Base-by-base conservation (phyloP, 2,113 vertebrate genomes). In the Cyrtonyx montezumae region DNA sequence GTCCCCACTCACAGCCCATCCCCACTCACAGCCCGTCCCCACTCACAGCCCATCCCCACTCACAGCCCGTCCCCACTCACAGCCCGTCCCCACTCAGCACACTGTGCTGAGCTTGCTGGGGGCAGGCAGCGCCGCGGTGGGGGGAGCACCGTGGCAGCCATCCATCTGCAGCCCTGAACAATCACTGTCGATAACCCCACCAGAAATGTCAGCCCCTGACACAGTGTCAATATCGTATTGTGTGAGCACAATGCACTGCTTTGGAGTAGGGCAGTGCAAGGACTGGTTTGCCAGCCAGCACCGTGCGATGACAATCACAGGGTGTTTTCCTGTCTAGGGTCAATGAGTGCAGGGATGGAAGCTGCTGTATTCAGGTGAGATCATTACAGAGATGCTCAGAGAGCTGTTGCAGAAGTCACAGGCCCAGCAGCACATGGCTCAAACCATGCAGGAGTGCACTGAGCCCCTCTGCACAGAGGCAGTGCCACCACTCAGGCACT, bases 201-300 rank as follows among this genome's bases (percentile, higher is more conserved):
- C 3, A 1, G 4, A 42, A 56, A 58, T 9, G 42, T 18, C 94
- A 92, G 30, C 79, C 75, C 74, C 20, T n/a, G 89, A 6, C 75
- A 12, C 0, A 3, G 89, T 11, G 79, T 49, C 86, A 9, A 0
- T 77, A 30, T 13, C 49, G 9, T 1, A 48, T 1, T 22, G 86
- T 46, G 79, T 20, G 4, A 32, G 79, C 83, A 62, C 26, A 46
- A 61, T 1, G 25, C 63, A 6, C 26, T 4, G 3, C 18, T 61
- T 32, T 15, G 83, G 40, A 5, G 46, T 28, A 69, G 65, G 66
- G 59, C 28, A 2, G 65, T 2, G 34, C 6, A 13, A 25, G n/a
- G 91, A 43, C 19, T 8, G 1, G 46, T 10, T 30, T 23, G 59
- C 56, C n/a, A 6, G 23, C 65, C 3, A 2, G 69, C 83, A 13